These are phyloP conservation scores for Zosterops borbonicus DNA, from an alignment of 2,113 vertebrate genomes.

Conservation along the genomic window DNA sequence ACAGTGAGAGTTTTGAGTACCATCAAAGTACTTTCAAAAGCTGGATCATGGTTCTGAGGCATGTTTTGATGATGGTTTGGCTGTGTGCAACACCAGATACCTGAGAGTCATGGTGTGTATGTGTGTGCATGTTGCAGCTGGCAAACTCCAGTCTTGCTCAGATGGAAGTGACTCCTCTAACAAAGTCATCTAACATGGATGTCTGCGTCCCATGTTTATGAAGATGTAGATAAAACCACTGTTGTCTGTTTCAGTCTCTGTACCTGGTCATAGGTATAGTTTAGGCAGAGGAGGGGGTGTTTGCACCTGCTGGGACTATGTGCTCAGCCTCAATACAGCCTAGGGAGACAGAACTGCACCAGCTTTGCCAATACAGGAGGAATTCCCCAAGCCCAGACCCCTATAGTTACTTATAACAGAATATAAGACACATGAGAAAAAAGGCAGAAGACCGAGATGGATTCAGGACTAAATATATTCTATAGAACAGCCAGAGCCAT, in stretches of 20 bases:
- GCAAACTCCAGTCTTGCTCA: background rate
- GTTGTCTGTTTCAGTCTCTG: background rate
- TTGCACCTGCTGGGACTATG: background rate
- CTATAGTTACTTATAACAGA: background rate
- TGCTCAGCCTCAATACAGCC: background rate
- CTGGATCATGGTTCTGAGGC: background rate
- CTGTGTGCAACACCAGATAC: too few species aligned
- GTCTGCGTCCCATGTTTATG: background rate
- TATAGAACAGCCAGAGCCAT: background rate
- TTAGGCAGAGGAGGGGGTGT: background rate
- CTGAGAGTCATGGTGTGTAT: fast-evolving
- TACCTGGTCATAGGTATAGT: background rate
- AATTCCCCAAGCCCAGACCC: background rate
- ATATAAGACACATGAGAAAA: background rate
- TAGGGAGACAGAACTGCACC: background rate
- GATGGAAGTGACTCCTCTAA: too few species aligned
- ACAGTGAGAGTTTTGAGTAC: background rate
- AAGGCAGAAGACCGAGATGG: background rate
- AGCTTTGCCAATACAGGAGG: fast-evolving
- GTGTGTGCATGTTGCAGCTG: too few species aligned
- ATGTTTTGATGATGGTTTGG: fast-evolving
- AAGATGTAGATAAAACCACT: background rate
- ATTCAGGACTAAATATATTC: background rate
- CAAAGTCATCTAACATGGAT: background rate
- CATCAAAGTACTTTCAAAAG: background rate